Evolutionary conservation across 53 echinoderm and acorn worm species (phyloP), one percentile per base, ranked within the genome.

Genomic region (Holothuria leucospilota): DNA sequence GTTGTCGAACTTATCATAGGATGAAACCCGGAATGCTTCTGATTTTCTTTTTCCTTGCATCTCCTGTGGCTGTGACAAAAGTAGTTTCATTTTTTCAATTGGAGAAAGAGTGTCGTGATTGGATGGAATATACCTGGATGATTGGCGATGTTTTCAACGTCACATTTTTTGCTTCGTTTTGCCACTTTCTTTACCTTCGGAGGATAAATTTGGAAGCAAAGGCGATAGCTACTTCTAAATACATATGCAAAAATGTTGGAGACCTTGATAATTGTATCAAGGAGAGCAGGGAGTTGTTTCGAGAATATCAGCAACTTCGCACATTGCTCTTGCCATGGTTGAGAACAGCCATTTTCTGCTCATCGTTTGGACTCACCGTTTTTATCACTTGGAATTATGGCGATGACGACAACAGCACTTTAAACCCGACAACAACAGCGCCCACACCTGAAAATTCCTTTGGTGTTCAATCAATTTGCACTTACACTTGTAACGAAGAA

Each of bases 381-480:
- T 73, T 73, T 73, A 24, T 73, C 39, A 73, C 74, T 29, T 73
- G 74, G 74, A 73, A 73, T 73, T 73, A 46, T 46, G 51, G 39
- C 20, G 74, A 73, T 52, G 52, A 52, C 1, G 52, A 13, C 9
- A 52, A 52, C 52, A 52, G 1, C 52, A 52, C 52, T 52, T 52
- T 14, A 1, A 52, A 52, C 9, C 5, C 15, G 15, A 46, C 74
- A 21, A 25, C 21, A 25, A 46, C n/a, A 46, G 49, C 12, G 46
- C 49, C 74, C 14, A 24, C 4, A 13, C 13, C 29, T 42, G 49
- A n/a, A 15, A 23, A 23, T 7, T 49, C 2, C 7, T 46, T 20
- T 2, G 24, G 26, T 73, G 18, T 51, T 21, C 20, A 51, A 51
- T 24, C 23, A 6, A 5, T 73, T 0, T 73, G 74, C 21, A 46